Evolutionary conservation across 2,797 vertebrate species (phyloP).

Genomic region (Onychomys leucogaster): DNA sequence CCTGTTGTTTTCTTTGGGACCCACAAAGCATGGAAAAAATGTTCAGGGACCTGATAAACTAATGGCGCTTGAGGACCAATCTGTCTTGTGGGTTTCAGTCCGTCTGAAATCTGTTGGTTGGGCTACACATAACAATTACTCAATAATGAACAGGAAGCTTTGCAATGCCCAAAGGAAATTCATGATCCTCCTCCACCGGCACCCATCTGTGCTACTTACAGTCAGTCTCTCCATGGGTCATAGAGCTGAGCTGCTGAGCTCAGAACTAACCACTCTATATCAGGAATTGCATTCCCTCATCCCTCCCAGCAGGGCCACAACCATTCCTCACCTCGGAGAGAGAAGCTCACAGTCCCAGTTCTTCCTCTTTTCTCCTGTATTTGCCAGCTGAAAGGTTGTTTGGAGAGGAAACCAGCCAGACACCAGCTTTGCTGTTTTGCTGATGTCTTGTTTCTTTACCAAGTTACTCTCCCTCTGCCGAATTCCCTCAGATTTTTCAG

Average conservation of each 20-base stretch:
- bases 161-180: neutral
- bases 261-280: neutral
- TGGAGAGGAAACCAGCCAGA: conserved; percentile 1
- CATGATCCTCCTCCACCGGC: neutral
- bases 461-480: neutral
- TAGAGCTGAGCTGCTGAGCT: neutral
- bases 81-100: neutral
- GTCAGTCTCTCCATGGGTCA: neutral
- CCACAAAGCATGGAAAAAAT: neutral
- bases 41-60: neutral
- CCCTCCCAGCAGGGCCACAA: conserved; percentile 16
- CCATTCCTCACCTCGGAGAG: neutral
- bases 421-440: neutral
- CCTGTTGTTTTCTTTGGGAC: neutral
- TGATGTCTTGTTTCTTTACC: conserved; percentile 9
- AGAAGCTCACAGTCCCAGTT: neutral
- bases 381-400: neutral
- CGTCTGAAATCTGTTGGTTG: neutral
- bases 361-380: neutral
- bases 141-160: neutral
- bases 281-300: conserved; percentile 3
- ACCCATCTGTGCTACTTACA: neutral
- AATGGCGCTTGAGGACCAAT: neutral
- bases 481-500: conserved; percentile 8
- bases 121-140: neutral